phyloP scores from a whole-genome alignment of 2,888 invertebrate species.

The Esperia sulphurella region DNA sequence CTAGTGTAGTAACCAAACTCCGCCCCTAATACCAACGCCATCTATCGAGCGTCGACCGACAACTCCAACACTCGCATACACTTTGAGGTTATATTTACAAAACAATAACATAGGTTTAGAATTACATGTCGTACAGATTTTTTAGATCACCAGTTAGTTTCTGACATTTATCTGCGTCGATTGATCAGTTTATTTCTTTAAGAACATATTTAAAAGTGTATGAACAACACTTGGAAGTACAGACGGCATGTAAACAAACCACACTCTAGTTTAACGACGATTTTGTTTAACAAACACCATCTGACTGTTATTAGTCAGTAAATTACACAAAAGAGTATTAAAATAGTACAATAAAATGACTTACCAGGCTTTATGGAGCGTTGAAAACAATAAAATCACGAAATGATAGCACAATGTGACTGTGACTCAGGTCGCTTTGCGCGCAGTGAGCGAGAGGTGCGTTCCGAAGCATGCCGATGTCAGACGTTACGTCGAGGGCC shows the following conservation, averaged over 20 bases:
- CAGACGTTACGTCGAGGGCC: conserved; percentile 36
- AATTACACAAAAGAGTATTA: conserved; percentile 14
- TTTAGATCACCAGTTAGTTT: background rate
- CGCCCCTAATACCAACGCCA: conserved; percentile 42
- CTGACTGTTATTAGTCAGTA: conserved; percentile 4
- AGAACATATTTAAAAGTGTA: background rate
- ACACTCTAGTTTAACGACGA: conserved; percentile 7
- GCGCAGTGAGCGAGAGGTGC: conserved; percentile 39
- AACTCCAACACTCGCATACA: conserved; percentile 21
- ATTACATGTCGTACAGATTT: background rate
- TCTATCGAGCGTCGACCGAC: conserved; percentile 28
- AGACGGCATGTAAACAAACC: conserved; percentile 23
- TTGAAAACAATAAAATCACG: conserved; percentile 27
- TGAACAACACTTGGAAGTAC: conserved; percentile 18
- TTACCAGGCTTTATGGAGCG: conserved; percentile 36
- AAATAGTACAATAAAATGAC: conserved; percentile 27
- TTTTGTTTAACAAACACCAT: background rate
- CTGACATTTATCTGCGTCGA: background rate
- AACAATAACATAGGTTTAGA: background rate
- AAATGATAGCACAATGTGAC: conserved; percentile 21
- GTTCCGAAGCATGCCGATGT: conserved; percentile 43
- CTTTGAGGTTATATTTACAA: conserved; percentile 48
- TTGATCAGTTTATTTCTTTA: background rate
- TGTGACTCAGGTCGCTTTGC: conserved; percentile 67
- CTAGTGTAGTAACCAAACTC: conserved; percentile 41